These are phyloP conservation scores for Rhingia rostrata DNA, from an alignment of 2,888 invertebrate genomes.

Conservation along the genomic window DNA sequence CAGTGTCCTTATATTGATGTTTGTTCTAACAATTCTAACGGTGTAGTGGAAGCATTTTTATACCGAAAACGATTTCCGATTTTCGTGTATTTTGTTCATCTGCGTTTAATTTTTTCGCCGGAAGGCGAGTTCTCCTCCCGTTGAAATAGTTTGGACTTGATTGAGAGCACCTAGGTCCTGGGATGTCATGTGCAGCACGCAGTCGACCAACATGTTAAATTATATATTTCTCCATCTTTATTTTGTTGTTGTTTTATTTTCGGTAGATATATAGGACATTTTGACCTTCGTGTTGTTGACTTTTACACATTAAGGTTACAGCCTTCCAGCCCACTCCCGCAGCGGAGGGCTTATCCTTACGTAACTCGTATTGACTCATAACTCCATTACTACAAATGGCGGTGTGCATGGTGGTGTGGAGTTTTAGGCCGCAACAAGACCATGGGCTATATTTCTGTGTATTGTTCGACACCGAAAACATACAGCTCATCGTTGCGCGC, in stretches of 20 bases:
- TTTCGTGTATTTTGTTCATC: background rate
- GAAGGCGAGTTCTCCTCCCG: conserved; percentile 16
- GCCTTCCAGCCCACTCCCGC: conserved; percentile 32
- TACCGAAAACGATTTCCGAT: conserved; percentile 22
- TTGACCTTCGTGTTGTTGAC: conserved; percentile 37
- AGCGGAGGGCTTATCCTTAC: conserved; percentile 44
- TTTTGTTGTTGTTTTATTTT: background rate
- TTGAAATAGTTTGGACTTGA: conserved; percentile 25
- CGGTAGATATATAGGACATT: background rate
- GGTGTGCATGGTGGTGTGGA: background rate
- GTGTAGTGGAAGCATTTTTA: conserved; percentile 26
- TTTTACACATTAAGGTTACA: conserved; percentile 38
- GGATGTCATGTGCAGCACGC: conserved; percentile 33
- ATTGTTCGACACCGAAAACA: conserved; percentile 33
- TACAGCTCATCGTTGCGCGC: conserved; percentile 21
- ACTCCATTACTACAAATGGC: conserved; percentile 33
- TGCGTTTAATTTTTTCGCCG: conserved; percentile 12
- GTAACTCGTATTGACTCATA: conserved; percentile 66
- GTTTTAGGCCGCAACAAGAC: conserved; percentile 45
- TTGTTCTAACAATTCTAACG: conserved; percentile 30
- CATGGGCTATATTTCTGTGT: conserved; percentile 30
- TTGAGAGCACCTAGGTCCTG: conserved; percentile 31
- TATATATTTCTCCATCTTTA: background rate
- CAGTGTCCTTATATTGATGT: conserved; percentile 50
- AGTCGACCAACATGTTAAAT: conserved; percentile 11